A percentile compares a stretch with the other conserved stretches of the same genome.
phyloP scores from a whole-genome alignment of 2,888 invertebrate species.

The Venusia cambrica region DNA sequence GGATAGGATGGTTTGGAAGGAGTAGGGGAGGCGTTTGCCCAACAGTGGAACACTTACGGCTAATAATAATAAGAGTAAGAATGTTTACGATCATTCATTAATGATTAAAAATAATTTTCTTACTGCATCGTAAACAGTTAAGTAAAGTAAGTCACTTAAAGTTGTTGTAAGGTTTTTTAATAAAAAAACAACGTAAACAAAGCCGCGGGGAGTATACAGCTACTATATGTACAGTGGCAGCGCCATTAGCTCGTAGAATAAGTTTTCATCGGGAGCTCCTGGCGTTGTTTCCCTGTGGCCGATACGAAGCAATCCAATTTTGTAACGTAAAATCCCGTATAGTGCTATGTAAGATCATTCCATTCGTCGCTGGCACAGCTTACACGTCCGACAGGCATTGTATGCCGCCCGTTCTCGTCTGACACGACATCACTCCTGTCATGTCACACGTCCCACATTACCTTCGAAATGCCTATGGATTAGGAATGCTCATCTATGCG shows the following conservation, averaged over 20 bases:
- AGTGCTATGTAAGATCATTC: constrained; percentile 46
- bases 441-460: constrained; percentile 20
- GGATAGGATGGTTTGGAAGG: too few species aligned
- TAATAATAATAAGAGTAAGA: too few species aligned
- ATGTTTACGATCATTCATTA: too few species aligned
- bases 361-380: constrained; percentile 37
- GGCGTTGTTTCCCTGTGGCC: constrained; percentile 47
- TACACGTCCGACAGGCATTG: constrained; percentile 20
- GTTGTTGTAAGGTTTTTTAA: too few species aligned
- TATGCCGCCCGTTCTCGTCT: constrained; percentile 16
- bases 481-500: constrained; percentile 1
- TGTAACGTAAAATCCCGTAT: constrained; percentile 51
- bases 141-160: too few species aligned
- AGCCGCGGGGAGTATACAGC: too few species aligned
- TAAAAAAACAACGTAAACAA: too few species aligned
- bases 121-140: too few species aligned
- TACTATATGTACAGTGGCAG: too few species aligned
- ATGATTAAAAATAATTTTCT: too few species aligned
- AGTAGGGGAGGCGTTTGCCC: too few species aligned
- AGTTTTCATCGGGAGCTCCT: constrained; percentile 50
- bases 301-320: constrained; percentile 65
- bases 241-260: constrained; percentile 41
- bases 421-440: constrained; percentile 20
- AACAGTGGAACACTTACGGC: too few species aligned
- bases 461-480: constrained; percentile 11